Evolutionary conservation across 2,888 invertebrate species (phyloP), one percentile per base, ranked within the genome.

Genomic region (Platerodrilus igneus): DNA sequence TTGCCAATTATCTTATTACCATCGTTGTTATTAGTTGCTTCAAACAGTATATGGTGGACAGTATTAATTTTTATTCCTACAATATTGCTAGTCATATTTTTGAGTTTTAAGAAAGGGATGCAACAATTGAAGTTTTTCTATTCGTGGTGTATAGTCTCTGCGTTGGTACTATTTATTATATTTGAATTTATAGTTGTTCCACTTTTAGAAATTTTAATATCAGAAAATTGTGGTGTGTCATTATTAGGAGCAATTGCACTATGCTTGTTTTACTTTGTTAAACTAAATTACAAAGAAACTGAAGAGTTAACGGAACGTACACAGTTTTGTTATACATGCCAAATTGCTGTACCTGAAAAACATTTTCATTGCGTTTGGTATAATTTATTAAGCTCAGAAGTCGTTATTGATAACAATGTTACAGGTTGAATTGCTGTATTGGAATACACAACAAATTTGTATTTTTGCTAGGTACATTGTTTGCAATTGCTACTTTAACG

Each of bases 321-420:
- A 21, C 78, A 82, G 58, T 90, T 91, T 60, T 94, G 94, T 63
- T 75, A 76, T 48, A 75, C 86, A 37, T 95, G 94, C 64, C 82
- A 88, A 60, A 79, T 81, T 29, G 90, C 89, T 66, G 78, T 91
- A 13, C 75, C 81, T 45, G 79, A 83, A 50, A 76, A 84, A 55
- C 86, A 83, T 60, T 86, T 84, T 67, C 85, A 87, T 69, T 84
- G 89, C 59, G 81, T 80, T 61, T 88, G 87, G 86, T 83, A 68
- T 64, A 71, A 63, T 30, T 2, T 17, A 18, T 18, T 18, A 9
- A 10, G 15, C 13, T 8, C 9, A 11, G 8, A 20, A 10, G 14
- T 9, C n/a, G 4, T 21, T 2, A 28, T 14, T 18, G 13, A 25
- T 37, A 38, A 20, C 15, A 22, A 28, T 37, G 9, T 37, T 47